A percentile compares a stretch with the other conserved stretches of the same genome.
Conservation (phyloP, 2,888 invertebrate species). For the Troides aeacus region DNA sequence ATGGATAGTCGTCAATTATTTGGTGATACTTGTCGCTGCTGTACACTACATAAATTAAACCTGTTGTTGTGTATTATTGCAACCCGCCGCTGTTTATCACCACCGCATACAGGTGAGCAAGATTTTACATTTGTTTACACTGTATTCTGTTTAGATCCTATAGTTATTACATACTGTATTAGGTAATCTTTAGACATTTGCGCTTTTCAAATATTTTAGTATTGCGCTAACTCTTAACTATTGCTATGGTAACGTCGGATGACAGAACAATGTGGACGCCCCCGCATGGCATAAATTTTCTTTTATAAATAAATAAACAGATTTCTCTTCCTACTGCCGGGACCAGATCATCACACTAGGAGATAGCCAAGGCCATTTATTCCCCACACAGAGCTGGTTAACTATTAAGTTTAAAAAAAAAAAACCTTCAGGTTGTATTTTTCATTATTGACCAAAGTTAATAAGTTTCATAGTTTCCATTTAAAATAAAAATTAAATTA, state of each 20-base stretch:
- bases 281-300: slow-evolving; percentile 21
- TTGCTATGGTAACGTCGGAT: slow-evolving; percentile 24
- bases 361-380: too few relatives aligned
- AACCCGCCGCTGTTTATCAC: slow-evolving; percentile 14
- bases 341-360: too few relatives aligned
- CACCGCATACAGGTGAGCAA: slow-evolving; percentile 32
- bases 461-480: background rate
- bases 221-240: slow-evolving; percentile 2
- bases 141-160: background rate
- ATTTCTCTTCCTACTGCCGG: too few relatives aligned
- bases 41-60: slow-evolving; percentile 39
- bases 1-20: slow-evolving; percentile 52
- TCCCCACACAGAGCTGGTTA: background rate
- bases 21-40: slow-evolving; percentile 47
- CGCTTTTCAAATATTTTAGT: background rate
- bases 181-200: slow-evolving; percentile 9
- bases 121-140: background rate
- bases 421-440: background rate
- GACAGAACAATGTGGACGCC: slow-evolving; percentile 15
- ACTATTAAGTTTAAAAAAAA: background rate
- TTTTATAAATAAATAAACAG: background rate
- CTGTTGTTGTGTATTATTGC: slow-evolving; percentile 29
- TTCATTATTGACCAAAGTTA: background rate
- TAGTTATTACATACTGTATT: background rate
- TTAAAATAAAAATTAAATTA: background rate